phyloP scores from a whole-genome alignment of 2,888 invertebrate species.

The Caenorhabditis uteleia region DNA sequence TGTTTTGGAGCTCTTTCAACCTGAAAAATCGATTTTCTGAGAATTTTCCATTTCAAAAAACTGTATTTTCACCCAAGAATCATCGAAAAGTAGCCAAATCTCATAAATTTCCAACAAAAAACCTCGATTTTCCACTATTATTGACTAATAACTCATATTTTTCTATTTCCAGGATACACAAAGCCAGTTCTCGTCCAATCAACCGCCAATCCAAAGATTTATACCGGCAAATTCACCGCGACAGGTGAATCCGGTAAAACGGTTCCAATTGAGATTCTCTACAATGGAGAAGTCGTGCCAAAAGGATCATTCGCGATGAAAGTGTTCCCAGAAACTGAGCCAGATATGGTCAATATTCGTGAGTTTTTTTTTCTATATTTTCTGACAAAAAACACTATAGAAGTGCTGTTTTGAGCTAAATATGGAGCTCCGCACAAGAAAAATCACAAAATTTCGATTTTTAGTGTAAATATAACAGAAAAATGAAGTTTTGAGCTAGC shows the following conservation, averaged over 20 bases:
- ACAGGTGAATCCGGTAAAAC: constrained; percentile 30
- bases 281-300: constrained; percentile 40
- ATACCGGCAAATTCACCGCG: constrained; percentile 35
- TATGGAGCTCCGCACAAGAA: neutral
- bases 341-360: constrained; percentile 23
- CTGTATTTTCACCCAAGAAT: no score
- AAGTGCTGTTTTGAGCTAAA: neutral
- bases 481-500: no score
- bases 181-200: constrained; percentile 24
- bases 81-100: neutral
- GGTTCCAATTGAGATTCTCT: constrained; percentile 41
- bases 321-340: constrained; percentile 36
- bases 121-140: constrained; percentile 1
- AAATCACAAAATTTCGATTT: neutral
- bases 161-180: neutral
- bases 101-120: constrained; percentile 3
- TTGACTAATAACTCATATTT: neutral
- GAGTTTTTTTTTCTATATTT: constrained; percentile 3
- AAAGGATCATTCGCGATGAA: constrained; percentile 23
- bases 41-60: no score
- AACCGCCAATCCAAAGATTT: constrained; percentile 27
- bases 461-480: neutral
- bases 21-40: no score
- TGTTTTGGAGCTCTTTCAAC: no score
- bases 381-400: neutral